Conservation (phyloP, 2,888 invertebrate species). For the Sinhomidia bicolor region DNA sequence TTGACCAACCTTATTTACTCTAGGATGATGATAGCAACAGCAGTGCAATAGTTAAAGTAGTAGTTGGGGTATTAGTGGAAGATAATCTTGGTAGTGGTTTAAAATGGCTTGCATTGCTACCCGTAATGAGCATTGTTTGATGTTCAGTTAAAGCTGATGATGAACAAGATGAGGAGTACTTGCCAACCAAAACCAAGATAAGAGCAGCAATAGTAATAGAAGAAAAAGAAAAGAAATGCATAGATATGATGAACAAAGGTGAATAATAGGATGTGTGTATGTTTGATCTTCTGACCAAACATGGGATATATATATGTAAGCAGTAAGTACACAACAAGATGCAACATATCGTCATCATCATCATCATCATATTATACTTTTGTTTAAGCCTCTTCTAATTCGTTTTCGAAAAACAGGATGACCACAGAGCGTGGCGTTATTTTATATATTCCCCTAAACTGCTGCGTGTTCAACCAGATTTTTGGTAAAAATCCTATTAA, state of each 20-base stretch:
- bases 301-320: slow-evolving; percentile 12
- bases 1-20: slow-evolving; percentile 68
- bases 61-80: slow-evolving; percentile 54
- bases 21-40: too few relatives aligned
- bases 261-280: slow-evolving; percentile 61
- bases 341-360: neutral
- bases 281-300: slow-evolving; percentile 66
- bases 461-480: slow-evolving; percentile 22
- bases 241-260: slow-evolving; percentile 48
- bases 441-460: slow-evolving; percentile 10
- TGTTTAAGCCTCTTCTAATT: slow-evolving; percentile 55
- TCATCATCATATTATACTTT: neutral
- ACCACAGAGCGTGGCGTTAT: slow-evolving; percentile 63
- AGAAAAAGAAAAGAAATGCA: slow-evolving; percentile 23
- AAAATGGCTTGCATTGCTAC: slow-evolving; percentile 47
- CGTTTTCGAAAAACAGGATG: slow-evolving; percentile 71
- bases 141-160: slow-evolving; percentile 10
- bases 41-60: neutral
- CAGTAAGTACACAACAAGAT: too few relatives aligned
- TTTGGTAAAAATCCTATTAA: slow-evolving; percentile 31
- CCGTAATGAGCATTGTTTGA: slow-evolving; percentile 29
- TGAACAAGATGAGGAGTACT: slow-evolving; percentile 54
- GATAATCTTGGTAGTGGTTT: slow-evolving; percentile 70
- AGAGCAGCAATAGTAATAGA: too few relatives aligned
- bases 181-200: slow-evolving; percentile 56